These are phyloP conservation scores for Megalurothrips usitatus DNA, from an alignment of 2,888 invertebrate species.

Conservation along the genomic window DNA sequence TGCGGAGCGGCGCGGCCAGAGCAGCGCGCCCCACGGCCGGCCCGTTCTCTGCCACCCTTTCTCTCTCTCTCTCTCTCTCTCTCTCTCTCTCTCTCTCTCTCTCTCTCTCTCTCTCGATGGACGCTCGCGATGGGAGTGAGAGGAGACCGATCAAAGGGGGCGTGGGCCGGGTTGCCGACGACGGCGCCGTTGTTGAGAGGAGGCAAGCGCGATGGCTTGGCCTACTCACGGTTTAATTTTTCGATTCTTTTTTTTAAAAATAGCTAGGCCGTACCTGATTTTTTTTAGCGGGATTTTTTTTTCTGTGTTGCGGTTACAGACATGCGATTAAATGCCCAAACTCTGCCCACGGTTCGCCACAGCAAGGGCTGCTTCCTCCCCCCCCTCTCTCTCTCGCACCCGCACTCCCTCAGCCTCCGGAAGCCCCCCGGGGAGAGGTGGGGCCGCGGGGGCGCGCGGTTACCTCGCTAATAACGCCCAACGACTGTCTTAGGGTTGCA, in stretches of 20 bases:
- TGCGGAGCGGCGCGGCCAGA: neutral
- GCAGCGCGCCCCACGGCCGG: neutral
- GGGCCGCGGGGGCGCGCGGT: neutral
- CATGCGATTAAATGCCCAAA: too few species aligned
- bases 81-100: neutral
- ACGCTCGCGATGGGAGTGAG: constrained; percentile 35
- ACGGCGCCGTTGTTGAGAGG: too few species aligned
- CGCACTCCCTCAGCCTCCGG: constrained; percentile 52
- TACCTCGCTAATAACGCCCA: neutral
- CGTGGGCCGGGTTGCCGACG: too few species aligned
- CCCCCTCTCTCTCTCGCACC: too few species aligned
- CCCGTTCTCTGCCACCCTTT: neutral
- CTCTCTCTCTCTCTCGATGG: neutral
- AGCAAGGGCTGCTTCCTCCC: too few species aligned
- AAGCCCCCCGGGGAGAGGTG: constrained; percentile 41
- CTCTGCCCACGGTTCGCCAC: too few species aligned
- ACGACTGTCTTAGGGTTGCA: neutral
- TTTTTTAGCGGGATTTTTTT: too few species aligned
- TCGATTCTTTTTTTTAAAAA: too few species aligned
- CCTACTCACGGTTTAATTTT: too few species aligned
- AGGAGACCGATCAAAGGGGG: constrained; percentile 40
- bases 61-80: neutral
- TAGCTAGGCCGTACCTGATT: too few species aligned
- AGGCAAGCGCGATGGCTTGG: constrained; percentile 43
- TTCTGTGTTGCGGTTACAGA: too few species aligned